Conservation (phyloP, 2,797 vertebrate species). For the Pristis pectinata region DNA sequence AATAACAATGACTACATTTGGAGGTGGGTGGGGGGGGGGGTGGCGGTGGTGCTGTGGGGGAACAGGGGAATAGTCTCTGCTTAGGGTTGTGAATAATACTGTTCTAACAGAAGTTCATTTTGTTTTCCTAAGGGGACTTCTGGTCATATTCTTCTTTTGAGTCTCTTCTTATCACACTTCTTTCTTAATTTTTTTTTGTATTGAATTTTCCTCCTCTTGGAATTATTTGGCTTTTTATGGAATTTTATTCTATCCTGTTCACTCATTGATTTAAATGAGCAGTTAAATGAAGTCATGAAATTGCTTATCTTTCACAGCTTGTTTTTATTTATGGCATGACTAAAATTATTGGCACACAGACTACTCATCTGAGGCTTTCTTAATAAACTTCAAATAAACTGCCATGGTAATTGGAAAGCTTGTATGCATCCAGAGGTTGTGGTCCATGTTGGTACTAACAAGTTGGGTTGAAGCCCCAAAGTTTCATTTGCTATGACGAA, state of each 20-base stretch:
- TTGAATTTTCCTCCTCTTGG: background rate
- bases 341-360: background rate
- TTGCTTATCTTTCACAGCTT: background rate
- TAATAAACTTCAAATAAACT: background rate
- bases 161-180: background rate
- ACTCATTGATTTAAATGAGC: background rate
- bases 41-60: no score
- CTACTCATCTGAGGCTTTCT: background rate
- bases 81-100: background rate
- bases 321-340: background rate
- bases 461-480: no score
- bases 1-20: background rate
- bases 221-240: background rate
- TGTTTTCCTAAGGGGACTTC: background rate
- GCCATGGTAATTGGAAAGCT: background rate
- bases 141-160: background rate
- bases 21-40: no score
- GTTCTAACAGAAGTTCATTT: background rate
- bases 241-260: background rate
- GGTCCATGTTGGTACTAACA: background rate
- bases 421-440: background rate
- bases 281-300: background rate
- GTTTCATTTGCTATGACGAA: no score
- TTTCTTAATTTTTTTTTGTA: no score
- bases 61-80: no score